A percentile compares a stretch with the other conserved stretches of the same genome.
Conservation (phyloP, 2,113 vertebrate species). For the Piaya cayana region DNA sequence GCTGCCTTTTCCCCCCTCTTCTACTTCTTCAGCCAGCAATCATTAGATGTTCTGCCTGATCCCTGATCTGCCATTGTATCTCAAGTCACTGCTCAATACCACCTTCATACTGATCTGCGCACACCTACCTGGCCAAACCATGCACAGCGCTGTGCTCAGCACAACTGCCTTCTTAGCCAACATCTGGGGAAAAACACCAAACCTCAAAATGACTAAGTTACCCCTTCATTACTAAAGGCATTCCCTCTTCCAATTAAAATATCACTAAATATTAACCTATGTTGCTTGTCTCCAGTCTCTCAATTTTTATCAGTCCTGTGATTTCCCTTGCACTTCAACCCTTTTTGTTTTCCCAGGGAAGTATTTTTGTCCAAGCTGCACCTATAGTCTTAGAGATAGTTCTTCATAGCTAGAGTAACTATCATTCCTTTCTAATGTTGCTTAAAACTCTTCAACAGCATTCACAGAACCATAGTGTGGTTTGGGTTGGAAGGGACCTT, state of each 20-base stretch:
- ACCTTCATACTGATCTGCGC: background rate
- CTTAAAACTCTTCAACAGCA: background rate
- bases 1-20: background rate
- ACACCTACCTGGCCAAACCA: rapidly evolving
- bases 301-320: background rate
- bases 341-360: background rate
- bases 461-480: too few species aligned
- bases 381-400: background rate
- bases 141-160: too few species aligned
- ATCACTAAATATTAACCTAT: background rate
- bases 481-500: too few species aligned
- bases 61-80: background rate
- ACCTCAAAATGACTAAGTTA: background rate
- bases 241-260: background rate
- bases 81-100: background rate
- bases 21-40: background rate
- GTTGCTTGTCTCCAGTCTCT: background rate
- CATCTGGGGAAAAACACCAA: too few species aligned
- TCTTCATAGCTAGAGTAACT: background rate
- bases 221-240: background rate
- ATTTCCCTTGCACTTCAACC: background rate
- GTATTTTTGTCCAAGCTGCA: background rate
- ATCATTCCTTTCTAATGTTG: background rate
- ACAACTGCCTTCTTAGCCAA: too few species aligned
- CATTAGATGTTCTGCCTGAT: background rate